Evolutionary conservation across 2,888 invertebrate species (phyloP).

Genomic region (Mongoloraphidia duomilia): DNA sequence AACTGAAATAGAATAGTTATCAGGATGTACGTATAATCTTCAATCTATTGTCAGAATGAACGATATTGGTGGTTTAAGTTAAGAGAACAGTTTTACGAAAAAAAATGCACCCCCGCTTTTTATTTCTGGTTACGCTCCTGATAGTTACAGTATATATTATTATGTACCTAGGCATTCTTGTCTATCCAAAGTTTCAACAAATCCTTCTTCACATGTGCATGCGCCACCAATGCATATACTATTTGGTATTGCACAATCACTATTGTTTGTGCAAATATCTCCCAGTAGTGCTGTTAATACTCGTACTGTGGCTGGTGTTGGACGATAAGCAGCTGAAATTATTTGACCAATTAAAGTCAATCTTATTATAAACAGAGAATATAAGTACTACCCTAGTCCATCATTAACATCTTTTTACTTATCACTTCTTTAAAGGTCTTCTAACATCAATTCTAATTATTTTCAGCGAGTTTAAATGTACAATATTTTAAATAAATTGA

Average conservation of each 20-base stretch:
- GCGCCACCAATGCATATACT: conserved; percentile 60
- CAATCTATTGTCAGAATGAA: too few relatives aligned
- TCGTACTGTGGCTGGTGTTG: conserved; percentile 47
- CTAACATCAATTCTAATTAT: too few relatives aligned
- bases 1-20: too few relatives aligned
- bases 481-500: too few relatives aligned
- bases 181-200: conserved; percentile 45
- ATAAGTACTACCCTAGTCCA: too few relatives aligned
- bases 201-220: conserved; percentile 58
- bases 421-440: too few relatives aligned
- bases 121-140: neutral
- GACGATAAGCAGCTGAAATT: conserved; percentile 35
- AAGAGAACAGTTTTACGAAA: neutral
- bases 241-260: conserved; percentile 53
- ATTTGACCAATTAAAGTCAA: conserved; percentile 7
- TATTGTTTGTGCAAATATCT: conserved; percentile 56
- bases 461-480: too few relatives aligned
- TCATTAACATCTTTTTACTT: too few relatives aligned
- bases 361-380: too few relatives aligned
- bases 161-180: conserved; percentile 43
- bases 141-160: conserved; percentile 5
- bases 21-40: too few relatives aligned
- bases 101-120: neutral
- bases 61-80: too few relatives aligned
- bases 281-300: conserved; percentile 56